Base-by-base conservation (phyloP, 2,888 invertebrate genomes). In the Bombyx huttoni region DNA sequence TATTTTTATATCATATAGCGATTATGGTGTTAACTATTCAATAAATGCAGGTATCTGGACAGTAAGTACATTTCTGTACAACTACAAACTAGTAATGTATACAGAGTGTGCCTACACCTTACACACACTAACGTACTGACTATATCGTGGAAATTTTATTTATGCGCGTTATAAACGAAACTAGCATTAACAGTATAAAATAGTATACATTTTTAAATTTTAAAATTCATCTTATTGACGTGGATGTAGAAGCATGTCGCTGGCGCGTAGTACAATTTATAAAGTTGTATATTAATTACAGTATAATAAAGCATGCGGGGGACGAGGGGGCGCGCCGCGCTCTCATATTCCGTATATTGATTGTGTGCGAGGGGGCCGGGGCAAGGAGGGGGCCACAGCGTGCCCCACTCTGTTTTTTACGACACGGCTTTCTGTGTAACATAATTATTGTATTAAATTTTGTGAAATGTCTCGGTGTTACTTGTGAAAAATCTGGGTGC, bases 391-490 rank as follows among this genome's bases (percentile, higher is more conserved):
- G 87, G 88, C 86, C 80, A 86, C 84, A 82, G 87, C 89, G 87
- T 88, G 87, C 89, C 89, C 89, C 89, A 87, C 89, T 88, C 88
- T 87, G 87, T 88, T 83, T 89, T 89, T 89, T 89, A 89, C 89
- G 89, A 88, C 88, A 89, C 88, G 85, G 88, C 88, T 88, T 88
- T 89, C 87, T 87, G 88, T 89, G 87, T 87, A 89, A 89, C 89
- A 87, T 89, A 85, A 86, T 87, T 86, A 84, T 83, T 84, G 83
- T 88, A 78, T 84, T 85, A 86, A 78, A 85, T 87, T 85, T 88
- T 85, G 88, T 88, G 88, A 88, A 88, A 88, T 88, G 88, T 82
- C 83, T 85, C 83, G 83, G 81, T 80, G 87, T 84, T 84, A 83
- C 85, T 81, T 81, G 83, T 88, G 81, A 87, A 87, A 85, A 82